Evolutionary conservation across 2,888 invertebrate species (phyloP), one percentile per base, ranked within the genome.

Genomic region (Steromphala cineraria): DNA sequence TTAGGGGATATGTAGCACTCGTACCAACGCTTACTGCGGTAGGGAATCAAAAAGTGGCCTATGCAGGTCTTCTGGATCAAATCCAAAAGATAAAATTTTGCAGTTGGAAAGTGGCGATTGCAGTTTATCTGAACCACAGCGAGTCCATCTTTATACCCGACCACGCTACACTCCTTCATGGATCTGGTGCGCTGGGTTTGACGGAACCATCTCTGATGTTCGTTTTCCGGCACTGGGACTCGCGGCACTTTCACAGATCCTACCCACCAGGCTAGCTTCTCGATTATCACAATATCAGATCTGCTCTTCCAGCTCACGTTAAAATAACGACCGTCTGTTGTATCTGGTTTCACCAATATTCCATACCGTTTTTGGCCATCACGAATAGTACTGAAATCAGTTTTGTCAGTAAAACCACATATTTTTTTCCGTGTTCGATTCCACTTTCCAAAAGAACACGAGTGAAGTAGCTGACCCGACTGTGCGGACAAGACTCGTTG

Each of bases 1-100:
- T 84, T 86, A 0, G 89, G 89, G 0, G 90, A 90, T 52, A 90
- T 87, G 81, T 90, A 89, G 17, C 88, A 87, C 82, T 90, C 90
- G 40, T 88, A 89, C 89, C 88, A 89, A 15, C 86, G 84, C 7
- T 85, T 83, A 46, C 85, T 84, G 56, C 85, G 86, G 75, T 87
- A 87, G 71, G 83, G 81, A 7, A 88, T 84, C 8, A 87, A 74
- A 81, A 89, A 90, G 79, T 89, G 87, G 17, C 88, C 88, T 10
- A 86, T 24, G 52, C 87, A 88, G 17, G 81, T 75, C 40, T 85
- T 80, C 28, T 76, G 74, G n/a, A 82, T 80, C 15, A 89, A 78
- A 77, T 90, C 87, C 17, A 90, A 75, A 21, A 89, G 82, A 81
- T 88, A 90, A 75, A 90, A 89, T 71, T 87, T 85, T 2, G 89